These are phyloP conservation scores for rabbit (Oryctolagus cuniculus) DNA, from an alignment of 2,113 vertebrate species.

Conservation along the genomic window DNA sequence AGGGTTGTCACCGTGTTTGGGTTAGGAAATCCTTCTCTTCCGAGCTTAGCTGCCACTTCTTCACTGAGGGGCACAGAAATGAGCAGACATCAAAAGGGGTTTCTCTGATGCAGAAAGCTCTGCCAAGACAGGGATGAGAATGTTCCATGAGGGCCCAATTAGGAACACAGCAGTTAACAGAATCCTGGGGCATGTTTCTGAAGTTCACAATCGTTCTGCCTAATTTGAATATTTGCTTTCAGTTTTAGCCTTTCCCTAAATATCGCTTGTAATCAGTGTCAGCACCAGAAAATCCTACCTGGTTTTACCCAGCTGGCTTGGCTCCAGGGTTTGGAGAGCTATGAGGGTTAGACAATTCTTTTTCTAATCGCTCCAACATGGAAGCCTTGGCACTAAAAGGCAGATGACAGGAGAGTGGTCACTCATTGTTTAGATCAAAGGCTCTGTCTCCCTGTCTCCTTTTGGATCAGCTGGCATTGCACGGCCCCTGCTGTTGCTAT, in stretches of 20 bases:
- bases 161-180: background rate
- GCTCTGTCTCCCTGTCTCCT: background rate
- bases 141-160: background rate
- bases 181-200: background rate
- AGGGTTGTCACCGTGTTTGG: background rate
- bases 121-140: background rate
- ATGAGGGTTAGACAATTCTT: background rate
- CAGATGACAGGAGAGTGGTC: no score
- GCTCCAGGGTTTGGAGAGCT: background rate
- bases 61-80: background rate
- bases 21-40: background rate
- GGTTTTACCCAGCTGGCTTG: constrained; percentile 13
- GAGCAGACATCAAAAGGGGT: background rate
- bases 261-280: background rate
- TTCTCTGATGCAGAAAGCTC: constrained; percentile 20
- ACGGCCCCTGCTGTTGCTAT: no score
- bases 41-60: background rate
- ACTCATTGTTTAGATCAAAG: background rate
- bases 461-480: background rate
- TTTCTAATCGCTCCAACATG: background rate
- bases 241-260: constrained; percentile 32
- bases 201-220: constrained; percentile 7
- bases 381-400: background rate
- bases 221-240: constrained; percentile 56
- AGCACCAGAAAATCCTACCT: constrained; percentile 31